Conservation (phyloP, 2,113 vertebrate genomes). For the Rhinoderma darwinii region DNA sequence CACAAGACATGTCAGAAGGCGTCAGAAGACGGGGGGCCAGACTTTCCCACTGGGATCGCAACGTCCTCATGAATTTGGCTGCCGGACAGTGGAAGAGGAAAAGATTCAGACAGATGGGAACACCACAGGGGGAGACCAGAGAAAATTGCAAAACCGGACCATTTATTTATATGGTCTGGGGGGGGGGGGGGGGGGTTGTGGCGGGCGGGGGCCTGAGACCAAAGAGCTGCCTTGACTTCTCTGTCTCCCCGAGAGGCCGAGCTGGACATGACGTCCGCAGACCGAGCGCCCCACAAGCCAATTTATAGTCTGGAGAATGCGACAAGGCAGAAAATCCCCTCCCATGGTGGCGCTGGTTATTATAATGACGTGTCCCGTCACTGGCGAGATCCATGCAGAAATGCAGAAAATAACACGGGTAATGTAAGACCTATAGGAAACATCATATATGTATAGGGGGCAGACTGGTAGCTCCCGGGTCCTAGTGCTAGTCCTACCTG, state of each 20-base stretch:
- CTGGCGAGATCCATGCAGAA: too few relatives aligned
- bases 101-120: slow-evolving; percentile 6
- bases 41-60: neutral
- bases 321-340: neutral
- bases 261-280: neutral
- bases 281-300: neutral
- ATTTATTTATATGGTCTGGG: neutral
- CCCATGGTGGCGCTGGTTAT: neutral
- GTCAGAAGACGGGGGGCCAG: neutral
- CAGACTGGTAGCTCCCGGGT: too few relatives aligned
- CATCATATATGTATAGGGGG: neutral
- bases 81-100: slow-evolving; percentile 28
- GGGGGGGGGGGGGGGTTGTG: neutral
- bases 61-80: neutral
- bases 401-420: neutral
- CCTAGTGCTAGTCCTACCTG: too few relatives aligned
- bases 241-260: neutral
- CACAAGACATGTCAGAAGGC: neutral
- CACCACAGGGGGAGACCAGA: slow-evolving; percentile 58
- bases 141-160: neutral
- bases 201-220: neutral
- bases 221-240: neutral
- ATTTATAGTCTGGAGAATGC: neutral
- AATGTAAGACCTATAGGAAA: neutral
- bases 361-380: neutral